Percentiles rank a stretch among this genome's conserved stretches.
Conservation (phyloP, 2,113 vertebrate genomes). For the Calidris pugnax region DNA sequence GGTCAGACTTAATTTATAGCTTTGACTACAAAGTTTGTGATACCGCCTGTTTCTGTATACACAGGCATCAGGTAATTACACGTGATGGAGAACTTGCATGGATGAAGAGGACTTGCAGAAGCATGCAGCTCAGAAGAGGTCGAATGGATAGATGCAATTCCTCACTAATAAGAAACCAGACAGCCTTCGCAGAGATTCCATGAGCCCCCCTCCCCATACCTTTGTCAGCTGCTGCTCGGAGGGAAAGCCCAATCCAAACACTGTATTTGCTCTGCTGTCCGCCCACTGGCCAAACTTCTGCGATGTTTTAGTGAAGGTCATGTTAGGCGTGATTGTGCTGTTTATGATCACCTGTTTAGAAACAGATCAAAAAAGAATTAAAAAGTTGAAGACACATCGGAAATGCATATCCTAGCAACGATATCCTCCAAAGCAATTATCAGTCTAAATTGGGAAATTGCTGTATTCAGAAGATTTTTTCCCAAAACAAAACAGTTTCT, state of each 20-base stretch:
- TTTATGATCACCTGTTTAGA: conserved; percentile 92
- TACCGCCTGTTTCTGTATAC: background rate
- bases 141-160: background rate
- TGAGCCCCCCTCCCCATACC: conserved; percentile 69
- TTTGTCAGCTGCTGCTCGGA: conserved; percentile 93
- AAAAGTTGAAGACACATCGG: background rate
- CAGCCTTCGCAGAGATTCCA: background rate
- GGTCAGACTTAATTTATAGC: background rate
- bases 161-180: background rate
- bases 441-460: conserved; percentile 1
- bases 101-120: background rate
- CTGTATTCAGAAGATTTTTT: background rate
- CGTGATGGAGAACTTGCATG: fast-evolving
- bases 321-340: conserved; percentile 97
- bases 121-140: background rate
- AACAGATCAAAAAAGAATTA: background rate
- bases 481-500: background rate
- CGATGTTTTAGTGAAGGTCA: conserved; percentile 97
- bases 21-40: background rate
- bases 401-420: conserved; percentile 18
- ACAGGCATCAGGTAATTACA: too few species aligned
- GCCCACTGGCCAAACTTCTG: conserved; percentile 99
- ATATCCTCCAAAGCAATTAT: background rate
- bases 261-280: conserved; percentile 96
- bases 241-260: conserved; percentile 93